phyloP scores from a whole-genome alignment of 2,888 invertebrate species.

The Andrena hattorfiana region DNA sequence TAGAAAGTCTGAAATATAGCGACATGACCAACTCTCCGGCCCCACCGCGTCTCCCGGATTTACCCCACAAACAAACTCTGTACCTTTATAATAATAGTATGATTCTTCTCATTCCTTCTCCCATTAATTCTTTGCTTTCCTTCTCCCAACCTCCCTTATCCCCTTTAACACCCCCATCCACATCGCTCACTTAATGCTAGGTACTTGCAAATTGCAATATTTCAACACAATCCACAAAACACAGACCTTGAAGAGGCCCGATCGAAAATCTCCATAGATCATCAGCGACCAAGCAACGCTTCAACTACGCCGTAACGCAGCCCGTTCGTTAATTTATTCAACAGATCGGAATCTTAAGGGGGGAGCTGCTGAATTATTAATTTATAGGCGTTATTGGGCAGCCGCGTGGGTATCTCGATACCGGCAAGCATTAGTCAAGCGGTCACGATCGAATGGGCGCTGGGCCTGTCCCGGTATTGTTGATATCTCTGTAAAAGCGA shows the following conservation, averaged over 20 bases:
- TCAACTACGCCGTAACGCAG: neutral
- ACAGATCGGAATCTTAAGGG: conserved; percentile 50
- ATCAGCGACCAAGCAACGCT: neutral
- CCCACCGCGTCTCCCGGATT: too few species aligned
- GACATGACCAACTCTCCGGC: too few species aligned
- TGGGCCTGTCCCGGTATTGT: conserved; percentile 54
- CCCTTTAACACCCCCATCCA: neutral
- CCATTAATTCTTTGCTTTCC: too few species aligned
- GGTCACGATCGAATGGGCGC: conserved; percentile 63
- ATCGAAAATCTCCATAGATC: too few species aligned
- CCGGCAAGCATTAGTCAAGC: conserved; percentile 62
- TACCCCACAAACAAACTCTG: too few species aligned
- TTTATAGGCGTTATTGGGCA: conserved; percentile 61
- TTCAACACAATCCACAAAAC: too few species aligned
- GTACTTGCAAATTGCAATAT: too few species aligned
- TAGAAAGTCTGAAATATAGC: too few species aligned
- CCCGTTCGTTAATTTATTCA: conserved; percentile 51
- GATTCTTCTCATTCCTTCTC: too few species aligned
- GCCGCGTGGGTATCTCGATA: conserved; percentile 45
- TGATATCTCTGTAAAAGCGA: conserved; percentile 73
- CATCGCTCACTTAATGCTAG: too few species aligned
- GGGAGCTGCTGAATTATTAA: conserved; percentile 56
- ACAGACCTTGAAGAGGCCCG: too few species aligned
- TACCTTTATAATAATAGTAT: too few species aligned
- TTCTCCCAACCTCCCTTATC: neutral